Evolutionary conservation across 2,797 vertebrate species (phyloP).

Genomic region (Amblyraja radiata): DNA sequence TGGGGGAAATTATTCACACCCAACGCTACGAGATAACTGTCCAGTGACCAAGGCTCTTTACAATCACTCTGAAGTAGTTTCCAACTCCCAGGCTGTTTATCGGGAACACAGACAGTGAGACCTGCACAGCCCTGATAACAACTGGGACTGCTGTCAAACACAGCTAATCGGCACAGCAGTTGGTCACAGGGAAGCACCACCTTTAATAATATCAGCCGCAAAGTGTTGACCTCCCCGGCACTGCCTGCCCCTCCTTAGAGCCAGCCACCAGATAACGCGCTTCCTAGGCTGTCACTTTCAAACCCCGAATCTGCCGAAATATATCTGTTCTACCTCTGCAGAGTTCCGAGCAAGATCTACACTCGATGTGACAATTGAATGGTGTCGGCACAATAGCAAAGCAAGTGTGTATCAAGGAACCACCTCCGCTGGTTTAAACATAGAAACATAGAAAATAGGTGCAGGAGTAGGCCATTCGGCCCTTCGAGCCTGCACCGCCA

Average conservation of each 20-base stretch:
- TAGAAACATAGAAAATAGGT: too few relatives aligned
- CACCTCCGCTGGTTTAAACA: too few relatives aligned
- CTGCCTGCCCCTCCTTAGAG: not conserved
- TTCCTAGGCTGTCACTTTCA: not conserved
- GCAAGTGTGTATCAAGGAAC: too few relatives aligned
- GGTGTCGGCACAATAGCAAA: too few relatives aligned
- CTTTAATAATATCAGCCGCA: not conserved
- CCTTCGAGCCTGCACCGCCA: too few relatives aligned
- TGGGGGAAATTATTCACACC: not conserved
- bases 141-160: not conserved
- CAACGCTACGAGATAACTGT: not conserved
- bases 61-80: not conserved
- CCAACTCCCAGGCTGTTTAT: not conserved
- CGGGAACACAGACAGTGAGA: not conserved
- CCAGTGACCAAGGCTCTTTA: not conserved
- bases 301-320: not conserved
- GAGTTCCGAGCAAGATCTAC: too few relatives aligned
- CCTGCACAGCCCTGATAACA: not conserved
- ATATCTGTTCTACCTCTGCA: not conserved
- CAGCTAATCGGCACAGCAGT: not conserved
- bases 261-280: not conserved
- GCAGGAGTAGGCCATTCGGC: too few relatives aligned
- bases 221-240: too few relatives aligned
- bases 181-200: not conserved
- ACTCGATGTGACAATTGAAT: too few relatives aligned